Conservation (phyloP, 1,140 invertebrate species). For the Dendrolimus punctatus region DNA sequence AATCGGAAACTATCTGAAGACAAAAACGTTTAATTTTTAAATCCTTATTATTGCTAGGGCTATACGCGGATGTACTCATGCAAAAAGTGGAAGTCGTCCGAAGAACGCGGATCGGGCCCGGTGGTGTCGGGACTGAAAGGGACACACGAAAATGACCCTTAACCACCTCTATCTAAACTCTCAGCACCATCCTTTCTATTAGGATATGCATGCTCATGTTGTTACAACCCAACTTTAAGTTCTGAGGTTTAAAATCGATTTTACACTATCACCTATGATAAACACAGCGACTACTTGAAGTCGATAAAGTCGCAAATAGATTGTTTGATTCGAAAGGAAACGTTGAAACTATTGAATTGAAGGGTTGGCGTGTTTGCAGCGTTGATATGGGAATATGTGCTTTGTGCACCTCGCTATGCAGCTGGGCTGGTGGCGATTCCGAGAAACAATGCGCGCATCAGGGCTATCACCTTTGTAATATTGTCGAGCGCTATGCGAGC, state of each 20-base stretch:
- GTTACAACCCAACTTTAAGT: slow-evolving; percentile 15
- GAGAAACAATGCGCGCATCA: slow-evolving; percentile 54
- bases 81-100: slow-evolving; percentile 60
- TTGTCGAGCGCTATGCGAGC: too few species aligned
- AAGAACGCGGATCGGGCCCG: slow-evolving; percentile 62
- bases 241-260: slow-evolving; percentile 44
- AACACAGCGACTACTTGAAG: slow-evolving; percentile 4
- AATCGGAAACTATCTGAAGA: background rate
- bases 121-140: slow-evolving; percentile 15
- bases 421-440: slow-evolving; percentile 46
- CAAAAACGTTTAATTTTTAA: slow-evolving; percentile 45
- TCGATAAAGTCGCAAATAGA: slow-evolving; percentile 41
- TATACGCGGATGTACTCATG: slow-evolving; percentile 48
- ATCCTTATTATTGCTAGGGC: slow-evolving; percentile 53
- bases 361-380: slow-evolving; percentile 43
- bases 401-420: slow-evolving; percentile 44
- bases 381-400: slow-evolving; percentile 37
- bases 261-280: slow-evolving; percentile 23
- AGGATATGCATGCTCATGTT: too few species aligned
- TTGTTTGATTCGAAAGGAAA: slow-evolving; percentile 37
- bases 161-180: slow-evolving; percentile 21
- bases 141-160: slow-evolving; percentile 45
- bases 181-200: too few species aligned
- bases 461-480: too few species aligned
- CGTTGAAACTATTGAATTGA: slow-evolving; percentile 43